Conservation (phyloP, 1,140 invertebrate species). For the Ips typographus region DNA sequence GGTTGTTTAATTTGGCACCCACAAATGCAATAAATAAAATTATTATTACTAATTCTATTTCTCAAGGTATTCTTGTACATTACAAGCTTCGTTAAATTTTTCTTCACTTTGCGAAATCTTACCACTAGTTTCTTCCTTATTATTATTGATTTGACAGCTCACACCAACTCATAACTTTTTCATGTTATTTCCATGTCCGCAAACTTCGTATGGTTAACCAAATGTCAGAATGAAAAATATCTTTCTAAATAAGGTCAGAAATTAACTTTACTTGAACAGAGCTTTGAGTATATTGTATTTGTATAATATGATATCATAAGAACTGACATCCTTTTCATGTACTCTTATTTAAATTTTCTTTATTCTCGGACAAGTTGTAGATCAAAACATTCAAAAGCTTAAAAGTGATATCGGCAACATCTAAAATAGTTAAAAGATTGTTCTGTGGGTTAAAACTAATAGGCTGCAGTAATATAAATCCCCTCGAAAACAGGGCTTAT, state of each 20-base stretch:
- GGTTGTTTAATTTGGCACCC: conserved; percentile 4
- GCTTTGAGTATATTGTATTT: too few species aligned
- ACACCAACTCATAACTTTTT: neutral
- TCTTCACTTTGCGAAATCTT: neutral
- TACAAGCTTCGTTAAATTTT: conserved; percentile 7
- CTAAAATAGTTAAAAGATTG: too few species aligned
- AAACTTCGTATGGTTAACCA: neutral
- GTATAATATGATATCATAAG: too few species aligned
- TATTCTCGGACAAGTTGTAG: too few species aligned
- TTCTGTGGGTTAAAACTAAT: too few species aligned
- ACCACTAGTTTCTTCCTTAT: conserved; percentile 16
- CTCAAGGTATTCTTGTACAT: conserved; percentile 16
- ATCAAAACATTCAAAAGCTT: too few species aligned
- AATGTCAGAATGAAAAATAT: too few species aligned
- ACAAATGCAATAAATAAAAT: conserved; percentile 10
- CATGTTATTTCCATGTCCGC: conserved; percentile 1
- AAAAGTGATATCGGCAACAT: too few species aligned
- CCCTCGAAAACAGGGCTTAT: conserved; percentile 10
- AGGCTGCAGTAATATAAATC: conserved; percentile 21
- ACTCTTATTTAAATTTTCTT: too few species aligned
- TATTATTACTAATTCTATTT: conserved; percentile 14
- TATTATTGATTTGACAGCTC: conserved; percentile 20
- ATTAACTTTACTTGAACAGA: too few species aligned
- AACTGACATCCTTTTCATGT: too few species aligned
- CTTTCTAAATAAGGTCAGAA: too few species aligned